Evolutionary conservation across 2,797 vertebrate genomes (phyloP), one percentile per base, ranked within the genome.

Genomic region (Naso thynnoides): DNA sequence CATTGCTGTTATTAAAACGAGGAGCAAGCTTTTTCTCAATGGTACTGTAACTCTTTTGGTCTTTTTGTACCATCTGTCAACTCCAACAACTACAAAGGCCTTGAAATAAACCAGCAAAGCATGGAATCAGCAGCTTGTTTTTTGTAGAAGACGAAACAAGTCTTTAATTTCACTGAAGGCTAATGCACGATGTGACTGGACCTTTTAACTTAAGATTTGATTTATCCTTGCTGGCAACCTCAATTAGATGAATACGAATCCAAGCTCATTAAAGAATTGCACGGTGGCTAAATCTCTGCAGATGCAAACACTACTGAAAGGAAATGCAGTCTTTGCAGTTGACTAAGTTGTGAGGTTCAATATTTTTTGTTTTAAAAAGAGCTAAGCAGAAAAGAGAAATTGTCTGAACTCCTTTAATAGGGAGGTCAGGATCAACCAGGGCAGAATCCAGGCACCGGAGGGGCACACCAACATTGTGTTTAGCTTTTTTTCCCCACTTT

Each of bases 181-280:
- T 66, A 52, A 6, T 61, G 21, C 57, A 59, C 16, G 36, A 26
- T 71, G 48, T 61, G 59, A 65, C 61, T 62, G 44, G 26, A 61
- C 14, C 55, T 63, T 80, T 78, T 50, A 36, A 61, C 63, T 68
- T 78, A 27, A 49, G 36, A 52, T 76, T 71, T 81, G 77, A 88
- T 83, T 83, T 66, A 86, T 81, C 26, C 61, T 50, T 69, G 39
- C 67, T 72, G 71, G 61, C 64, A 77, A 33, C 60, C 49, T 68
- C 79, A 48, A 81, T 83, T 74, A 70, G 62, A 29, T 52, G 44
- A 59, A 71, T 73, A 66, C 53, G 76, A 76, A 41, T 73, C 42
- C 39, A 21, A 61, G 7, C 15, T 10, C 48, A 74, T n/a, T 60
- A 61, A 67, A 52, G 47, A 80, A 74, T 47, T 50, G 61, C 45